Conservation (phyloP, 1,140 invertebrate species). For the Drosophila elegans region DNA sequence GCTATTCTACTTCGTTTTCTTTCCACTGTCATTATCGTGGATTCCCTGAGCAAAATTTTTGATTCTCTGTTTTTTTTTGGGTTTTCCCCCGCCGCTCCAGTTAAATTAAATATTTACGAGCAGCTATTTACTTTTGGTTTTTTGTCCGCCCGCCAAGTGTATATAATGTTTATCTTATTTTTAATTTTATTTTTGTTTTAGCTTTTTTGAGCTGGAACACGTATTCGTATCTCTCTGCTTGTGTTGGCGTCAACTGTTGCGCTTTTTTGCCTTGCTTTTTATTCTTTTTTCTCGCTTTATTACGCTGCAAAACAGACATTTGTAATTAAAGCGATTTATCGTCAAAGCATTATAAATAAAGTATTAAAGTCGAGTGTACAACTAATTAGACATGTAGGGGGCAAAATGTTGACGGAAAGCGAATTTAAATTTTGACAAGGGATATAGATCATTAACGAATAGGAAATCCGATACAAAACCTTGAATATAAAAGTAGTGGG, state of each 20-base stretch:
- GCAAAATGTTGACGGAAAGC: conserved; percentile 2
- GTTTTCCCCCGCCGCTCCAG: conserved; percentile 20
- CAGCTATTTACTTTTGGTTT: conserved; percentile 42
- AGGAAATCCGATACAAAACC: conserved; percentile 16
- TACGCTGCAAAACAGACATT: conserved; percentile 57
- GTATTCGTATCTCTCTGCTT: conserved; percentile 48
- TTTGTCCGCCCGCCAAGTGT: conserved; percentile 33
- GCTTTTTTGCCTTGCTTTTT: conserved; percentile 31
- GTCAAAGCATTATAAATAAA: conserved; percentile 32
- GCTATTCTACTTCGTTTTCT: too few relatives aligned
- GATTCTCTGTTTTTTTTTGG: conserved; percentile 5
- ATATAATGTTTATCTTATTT: conserved; percentile 55
- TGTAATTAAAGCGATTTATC: conserved; percentile 47
- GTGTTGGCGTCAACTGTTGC: conserved; percentile 51
- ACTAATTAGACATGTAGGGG: conserved; percentile 29
- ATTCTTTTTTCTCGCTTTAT: conserved; percentile 36
- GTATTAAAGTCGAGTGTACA: conserved; percentile 10
- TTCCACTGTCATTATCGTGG: conserved; percentile 1
- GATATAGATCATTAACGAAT: conserved; percentile 13
- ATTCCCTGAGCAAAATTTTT: conserved; percentile 11
- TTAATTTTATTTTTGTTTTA: conserved; percentile 19
- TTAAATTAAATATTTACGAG: conserved; percentile 31
- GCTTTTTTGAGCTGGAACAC: conserved; percentile 45
- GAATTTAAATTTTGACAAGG: conserved; percentile 20
- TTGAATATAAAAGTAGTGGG: conserved; percentile 1